Percentiles rank a stretch among this genome's conserved stretches.
Evolutionary conservation across 2,888 invertebrate genomes (phyloP).

Genomic region (Chymomyza amoena): DNA sequence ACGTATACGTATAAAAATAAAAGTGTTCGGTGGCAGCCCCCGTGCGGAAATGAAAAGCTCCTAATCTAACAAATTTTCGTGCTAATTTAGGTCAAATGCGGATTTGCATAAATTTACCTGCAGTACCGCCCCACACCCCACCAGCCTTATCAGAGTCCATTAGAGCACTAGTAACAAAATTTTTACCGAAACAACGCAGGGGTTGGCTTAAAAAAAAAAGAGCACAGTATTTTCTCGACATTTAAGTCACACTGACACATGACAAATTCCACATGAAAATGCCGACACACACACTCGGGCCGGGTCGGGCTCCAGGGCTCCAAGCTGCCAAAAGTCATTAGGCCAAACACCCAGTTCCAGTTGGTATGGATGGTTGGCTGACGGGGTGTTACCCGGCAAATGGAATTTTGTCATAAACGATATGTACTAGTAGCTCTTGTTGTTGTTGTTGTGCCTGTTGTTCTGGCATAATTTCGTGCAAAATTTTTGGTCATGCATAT

Average conservation of each 20-base stretch:
- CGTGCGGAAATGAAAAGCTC: slow-evolving; percentile 62
- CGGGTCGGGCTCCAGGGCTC: background rate
- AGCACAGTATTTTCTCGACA: slow-evolving; percentile 64
- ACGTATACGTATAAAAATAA: slow-evolving; percentile 34
- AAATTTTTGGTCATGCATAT: slow-evolving; percentile 62
- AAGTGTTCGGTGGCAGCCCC: slow-evolving; percentile 6
- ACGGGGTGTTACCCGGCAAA: slow-evolving; percentile 49
- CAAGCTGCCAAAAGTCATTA: slow-evolving; percentile 63
- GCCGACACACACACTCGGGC: slow-evolving; percentile 7
- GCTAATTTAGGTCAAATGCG: slow-evolving; percentile 73
- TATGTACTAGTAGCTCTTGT: slow-evolving; percentile 18
- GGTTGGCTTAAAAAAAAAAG: slow-evolving; percentile 9
- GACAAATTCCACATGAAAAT: slow-evolving; percentile 65
- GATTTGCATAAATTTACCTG: slow-evolving; percentile 69
- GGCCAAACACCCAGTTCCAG: slow-evolving; percentile 62
- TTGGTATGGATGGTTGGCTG: background rate
- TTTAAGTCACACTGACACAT: slow-evolving; percentile 73
- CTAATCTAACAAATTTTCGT: slow-evolving; percentile 74
- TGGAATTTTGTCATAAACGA: slow-evolving; percentile 72
- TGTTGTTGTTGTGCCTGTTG: slow-evolving; percentile 12
- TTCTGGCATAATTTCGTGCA: slow-evolving; percentile 65
- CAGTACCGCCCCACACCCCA: slow-evolving; percentile 21
- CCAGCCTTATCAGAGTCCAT: slow-evolving; percentile 70
- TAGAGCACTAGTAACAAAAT: slow-evolving; percentile 32
- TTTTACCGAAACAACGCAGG: slow-evolving; percentile 5